Conservation (phyloP, 2,888 invertebrate species). For the Acanthoscelides obtectus region DNA sequence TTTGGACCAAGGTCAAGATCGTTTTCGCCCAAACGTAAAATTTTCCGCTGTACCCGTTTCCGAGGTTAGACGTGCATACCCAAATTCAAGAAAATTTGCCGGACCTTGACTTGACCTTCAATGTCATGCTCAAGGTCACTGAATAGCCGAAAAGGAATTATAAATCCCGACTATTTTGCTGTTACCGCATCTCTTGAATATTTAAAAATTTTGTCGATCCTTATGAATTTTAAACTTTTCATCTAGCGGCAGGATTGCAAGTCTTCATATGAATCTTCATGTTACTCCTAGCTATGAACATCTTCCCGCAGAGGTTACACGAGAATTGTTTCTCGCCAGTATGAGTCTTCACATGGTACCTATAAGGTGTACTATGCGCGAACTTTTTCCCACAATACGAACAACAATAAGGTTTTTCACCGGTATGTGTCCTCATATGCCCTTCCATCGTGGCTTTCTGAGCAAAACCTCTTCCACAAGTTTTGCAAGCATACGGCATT, state of each 20-base stretch:
- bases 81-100: no score
- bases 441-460: constrained; percentile 53
- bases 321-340: constrained; percentile 55
- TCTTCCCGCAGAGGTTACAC: constrained; percentile 19
- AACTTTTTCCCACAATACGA: constrained; percentile 32
- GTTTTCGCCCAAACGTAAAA: no score
- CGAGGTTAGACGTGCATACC: no score
- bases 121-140: no score
- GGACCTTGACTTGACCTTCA: no score
- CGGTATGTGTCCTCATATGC: constrained; percentile 34
- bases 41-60: no score
- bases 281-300: constrained; percentile 19
- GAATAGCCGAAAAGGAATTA: no score
- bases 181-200: no score
- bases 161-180: no score
- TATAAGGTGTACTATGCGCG: constrained; percentile 55
- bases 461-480: constrained; percentile 39
- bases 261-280: constrained; percentile 29
- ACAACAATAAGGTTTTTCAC: constrained; percentile 33
- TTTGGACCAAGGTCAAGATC: no score
- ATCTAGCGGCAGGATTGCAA: constrained; percentile 21
- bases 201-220: constrained; percentile 28
- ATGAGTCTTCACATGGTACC: constrained; percentile 57
- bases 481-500: constrained; percentile 54
- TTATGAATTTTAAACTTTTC: constrained; percentile 23